Base-by-base conservation (phyloP, 2,113 vertebrate genomes). In the Hylia prasina region DNA sequence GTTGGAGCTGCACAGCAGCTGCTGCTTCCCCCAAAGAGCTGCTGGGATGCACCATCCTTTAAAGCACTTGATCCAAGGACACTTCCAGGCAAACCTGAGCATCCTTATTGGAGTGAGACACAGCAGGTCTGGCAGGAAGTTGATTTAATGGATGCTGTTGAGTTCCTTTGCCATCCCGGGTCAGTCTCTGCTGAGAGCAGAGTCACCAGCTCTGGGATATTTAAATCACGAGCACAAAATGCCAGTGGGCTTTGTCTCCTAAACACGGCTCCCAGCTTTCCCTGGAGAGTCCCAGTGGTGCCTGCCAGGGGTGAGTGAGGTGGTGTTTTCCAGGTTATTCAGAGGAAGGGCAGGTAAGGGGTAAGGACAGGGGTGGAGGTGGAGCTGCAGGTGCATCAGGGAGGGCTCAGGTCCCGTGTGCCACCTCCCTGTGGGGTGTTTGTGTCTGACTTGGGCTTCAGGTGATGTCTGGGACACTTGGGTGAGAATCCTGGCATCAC, bases 401-500 rank as follows among this genome's bases (percentile, higher is more conserved):
- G 54, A 66, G 72, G 11, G 18, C 2, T 48, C 37, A 23, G 42
- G 18, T 23, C 11, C 65, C 0, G 0, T 31, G 15, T 3, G 15
- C 15, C 37, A 16, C 5, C 40, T n/a, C 61, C 0, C 0, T 11
- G n/a, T 11, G 44, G 7, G 66, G 30, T 1, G 7, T 63, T 48
- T 58, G 45, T 39, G 58, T 56, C 65, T 64, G 13, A 1, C 13
- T 17, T 4, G 7, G 54, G 23, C 22, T 17, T 54, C 31, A 1
- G 63, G 31, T 44, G 45, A 3, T 6, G 3, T 8, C 53, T 47
- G 70, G 50, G 60, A 23, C 2, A 1, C 45, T n/a, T 33, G 61
- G 61, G 5, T 45, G 13, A 4, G 4, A 51, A 37, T 44, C 58
- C 33, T 50, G 23, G 51, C 15, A 16, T n/a, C 53, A 8, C 11